Conservation (phyloP, 1,140 invertebrate species). For the Sminthurides bifidus region DNA sequence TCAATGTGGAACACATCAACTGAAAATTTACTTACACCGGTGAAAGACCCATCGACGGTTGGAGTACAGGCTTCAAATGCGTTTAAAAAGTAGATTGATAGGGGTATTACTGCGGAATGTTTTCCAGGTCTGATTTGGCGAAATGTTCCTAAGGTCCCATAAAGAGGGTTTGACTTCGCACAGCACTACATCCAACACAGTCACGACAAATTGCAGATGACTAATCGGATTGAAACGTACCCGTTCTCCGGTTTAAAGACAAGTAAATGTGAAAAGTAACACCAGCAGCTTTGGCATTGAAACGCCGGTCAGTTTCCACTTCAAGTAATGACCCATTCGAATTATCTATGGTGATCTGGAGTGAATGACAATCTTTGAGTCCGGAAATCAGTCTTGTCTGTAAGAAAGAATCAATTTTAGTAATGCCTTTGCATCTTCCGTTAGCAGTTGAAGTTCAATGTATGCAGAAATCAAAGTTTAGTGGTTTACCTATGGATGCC, state of each 20-base stretch:
- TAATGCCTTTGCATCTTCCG: background rate
- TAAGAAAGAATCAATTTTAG: background rate
- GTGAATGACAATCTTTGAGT: constrained; percentile 3
- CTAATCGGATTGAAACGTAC: background rate
- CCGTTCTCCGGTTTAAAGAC: background rate
- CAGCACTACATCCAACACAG: background rate
- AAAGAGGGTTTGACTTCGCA: background rate
- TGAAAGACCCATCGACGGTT: background rate
- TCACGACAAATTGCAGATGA: background rate
- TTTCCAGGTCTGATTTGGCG: constrained; percentile 10
- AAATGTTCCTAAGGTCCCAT: too few relatives aligned
- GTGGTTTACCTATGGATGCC: background rate
- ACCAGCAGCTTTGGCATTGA: background rate
- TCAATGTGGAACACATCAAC: too few relatives aligned
- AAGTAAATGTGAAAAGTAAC: constrained; percentile 10
- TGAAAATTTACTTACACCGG: background rate
- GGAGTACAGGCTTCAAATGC: constrained; percentile 16
- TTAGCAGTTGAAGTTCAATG: background rate
- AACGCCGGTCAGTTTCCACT: constrained; percentile 12
- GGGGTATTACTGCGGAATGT: constrained; percentile 1
- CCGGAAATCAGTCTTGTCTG: background rate
- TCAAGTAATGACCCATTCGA: too few relatives aligned
- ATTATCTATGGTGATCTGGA: too few relatives aligned
- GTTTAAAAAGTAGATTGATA: constrained; percentile 17
- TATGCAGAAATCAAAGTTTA: background rate